Percentiles rank a stretch among this genome's conserved stretches.
These are phyloP conservation scores for Cheiracanthium punctorium DNA, from an alignment of 2,888 invertebrate species.

Conservation along the genomic window DNA sequence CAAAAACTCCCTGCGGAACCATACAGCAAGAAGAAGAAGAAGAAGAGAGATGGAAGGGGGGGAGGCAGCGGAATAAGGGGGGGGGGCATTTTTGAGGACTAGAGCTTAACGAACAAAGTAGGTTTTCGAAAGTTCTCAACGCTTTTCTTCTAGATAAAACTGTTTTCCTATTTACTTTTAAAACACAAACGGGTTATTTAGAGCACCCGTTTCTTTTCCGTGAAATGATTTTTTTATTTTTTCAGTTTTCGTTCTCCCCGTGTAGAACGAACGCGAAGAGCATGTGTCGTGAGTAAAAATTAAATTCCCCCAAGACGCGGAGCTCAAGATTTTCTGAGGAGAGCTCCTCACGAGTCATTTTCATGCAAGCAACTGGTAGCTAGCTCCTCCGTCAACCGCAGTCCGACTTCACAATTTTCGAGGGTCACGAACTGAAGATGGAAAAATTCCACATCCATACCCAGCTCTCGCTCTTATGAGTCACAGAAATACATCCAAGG, in stretches of 20 bases:
- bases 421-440: background rate
- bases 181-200: slow-evolving; percentile 4
- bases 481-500: too few species aligned
- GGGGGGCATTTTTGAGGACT: background rate
- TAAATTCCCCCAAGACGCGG: background rate
- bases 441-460: too few species aligned
- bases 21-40: background rate
- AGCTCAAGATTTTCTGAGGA: background rate
- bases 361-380: background rate
- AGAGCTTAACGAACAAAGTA: background rate
- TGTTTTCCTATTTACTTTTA: background rate
- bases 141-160: background rate
- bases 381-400: background rate
- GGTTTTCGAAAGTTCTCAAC: background rate
- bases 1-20: slow-evolving; percentile 1
- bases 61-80: background rate
- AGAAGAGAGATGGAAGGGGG: background rate
- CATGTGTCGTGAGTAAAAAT: slow-evolving; percentile 1
- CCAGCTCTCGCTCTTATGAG: too few species aligned
- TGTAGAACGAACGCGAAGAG: background rate
- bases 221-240: background rate
- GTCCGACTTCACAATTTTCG: background rate
- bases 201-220: background rate
- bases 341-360: background rate
- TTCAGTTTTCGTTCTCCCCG: background rate